Evolutionary conservation across 2,888 invertebrate species (phyloP), one percentile per base, ranked within the genome.

Genomic region (Caenorhabditis becei): DNA sequence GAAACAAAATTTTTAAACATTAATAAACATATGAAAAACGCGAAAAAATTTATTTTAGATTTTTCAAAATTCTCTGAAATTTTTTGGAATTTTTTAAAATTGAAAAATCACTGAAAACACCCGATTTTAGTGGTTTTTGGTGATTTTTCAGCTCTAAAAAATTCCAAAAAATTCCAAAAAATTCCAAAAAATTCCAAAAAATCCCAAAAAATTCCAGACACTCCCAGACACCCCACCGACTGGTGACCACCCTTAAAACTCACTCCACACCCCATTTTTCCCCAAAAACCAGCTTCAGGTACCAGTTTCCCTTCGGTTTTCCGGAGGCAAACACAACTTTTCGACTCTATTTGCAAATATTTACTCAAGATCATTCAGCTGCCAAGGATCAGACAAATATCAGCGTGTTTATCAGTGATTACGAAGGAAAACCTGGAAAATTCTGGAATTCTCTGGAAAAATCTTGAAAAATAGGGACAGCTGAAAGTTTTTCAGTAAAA

Each of bases 261-360:
- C 4, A 49, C 20, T 53, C 53, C 53, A 24, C 53, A 53, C 53
- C 53, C 24, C 26, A 20, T 8, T 7, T 10, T 32, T 10, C 10
- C 10, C 32, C 4, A 14, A 59, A 59, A 59, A 59, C 59, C 37
- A 23, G 59, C 32, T 56, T 18, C 54, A 61, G 20, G 51, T 65
- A 65, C 63, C 63, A 65, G 63, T 65, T 65, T 65, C 44, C 56
- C 67, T 51, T 51, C 63, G 51, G 63, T 65, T 65, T 65, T 54
- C 56, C 67, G 53, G 26, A 56, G 37, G 41, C 69, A 69, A 69
- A 59, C 47, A 69, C 20, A 58, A 59, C 37, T 58, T 58, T 35
- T 37, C n/a, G 41, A 41, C 41, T 59, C 18, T 41, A 16, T 10
- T 3, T 35, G 2, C 37, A 59, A 59, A 59, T 59, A 59, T 59